Percentiles rank a stretch among this genome's conserved stretches.
Conservation (phyloP, 2,888 invertebrate genomes). For the Hyles lineata region DNA sequence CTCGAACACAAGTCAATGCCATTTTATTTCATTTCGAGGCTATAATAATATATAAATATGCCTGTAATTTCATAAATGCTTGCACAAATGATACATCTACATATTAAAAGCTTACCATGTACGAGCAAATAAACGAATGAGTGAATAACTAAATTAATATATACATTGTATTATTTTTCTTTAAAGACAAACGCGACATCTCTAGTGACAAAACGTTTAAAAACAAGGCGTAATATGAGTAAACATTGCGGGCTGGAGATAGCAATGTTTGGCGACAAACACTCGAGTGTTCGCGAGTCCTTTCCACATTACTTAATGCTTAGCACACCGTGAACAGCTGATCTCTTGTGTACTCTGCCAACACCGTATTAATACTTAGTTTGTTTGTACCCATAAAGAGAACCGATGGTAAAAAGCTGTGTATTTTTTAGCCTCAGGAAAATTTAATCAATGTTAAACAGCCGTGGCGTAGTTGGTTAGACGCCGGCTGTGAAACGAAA, state of each 20-base stretch:
- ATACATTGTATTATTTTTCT: neutral
- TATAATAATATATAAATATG: too few species aligned
- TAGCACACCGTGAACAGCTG: neutral
- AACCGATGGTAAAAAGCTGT: neutral
- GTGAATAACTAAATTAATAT: too few species aligned
- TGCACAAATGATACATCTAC: too few species aligned
- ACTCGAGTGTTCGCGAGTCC: neutral
- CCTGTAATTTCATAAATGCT: too few species aligned
- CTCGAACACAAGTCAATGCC: too few species aligned
- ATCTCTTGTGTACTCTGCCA: neutral
- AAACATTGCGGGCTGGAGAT: slow-evolving; percentile 8
- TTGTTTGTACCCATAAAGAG: neutral
- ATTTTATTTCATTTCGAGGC: too few species aligned
- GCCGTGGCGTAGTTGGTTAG: too few species aligned
- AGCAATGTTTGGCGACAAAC: neutral
- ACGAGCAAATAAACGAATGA: too few species aligned
- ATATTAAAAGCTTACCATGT: too few species aligned
- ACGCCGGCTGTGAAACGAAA: too few species aligned
- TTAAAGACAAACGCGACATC: slow-evolving; percentile 1
- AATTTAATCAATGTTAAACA: too few species aligned
- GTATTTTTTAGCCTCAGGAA: neutral
- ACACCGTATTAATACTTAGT: neutral
- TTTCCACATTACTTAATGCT: slow-evolving; percentile 5
- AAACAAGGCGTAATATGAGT: neutral
- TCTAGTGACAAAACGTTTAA: slow-evolving; percentile 8